These are phyloP conservation scores for Nysson spinosus DNA, from an alignment of 2,888 invertebrate species.

Conservation along the genomic window DNA sequence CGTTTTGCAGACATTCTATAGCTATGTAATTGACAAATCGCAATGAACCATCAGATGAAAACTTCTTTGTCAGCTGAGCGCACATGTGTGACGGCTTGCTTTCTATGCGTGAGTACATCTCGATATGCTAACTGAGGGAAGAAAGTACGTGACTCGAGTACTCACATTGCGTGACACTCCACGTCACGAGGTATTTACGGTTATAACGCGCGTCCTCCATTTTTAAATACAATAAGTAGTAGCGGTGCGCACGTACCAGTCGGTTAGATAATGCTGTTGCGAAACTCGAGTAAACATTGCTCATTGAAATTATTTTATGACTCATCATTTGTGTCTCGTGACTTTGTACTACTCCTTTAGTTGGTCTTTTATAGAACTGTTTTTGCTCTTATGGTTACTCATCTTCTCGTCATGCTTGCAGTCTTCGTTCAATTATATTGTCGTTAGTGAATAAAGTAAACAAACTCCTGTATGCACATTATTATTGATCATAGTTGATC, in stretches of 20 bases:
- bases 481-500: too few species aligned
- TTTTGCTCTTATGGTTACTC: background rate
- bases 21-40: constrained; percentile 39
- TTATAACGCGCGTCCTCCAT: constrained; percentile 28
- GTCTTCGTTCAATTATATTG: too few species aligned
- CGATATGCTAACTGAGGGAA: constrained; percentile 1
- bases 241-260: constrained; percentile 16
- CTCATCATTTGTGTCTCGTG: constrained; percentile 15
- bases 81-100: constrained; percentile 4
- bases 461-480: too few species aligned
- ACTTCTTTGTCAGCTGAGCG: constrained; percentile 7
- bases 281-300: constrained; percentile 13
- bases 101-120: constrained; percentile 2
- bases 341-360: background rate
- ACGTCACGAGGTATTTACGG: constrained; percentile 27
- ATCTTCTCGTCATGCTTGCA: too few species aligned
- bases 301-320: constrained; percentile 22
- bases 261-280: constrained; percentile 31
- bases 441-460: too few species aligned
- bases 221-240: constrained; percentile 39
- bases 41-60: constrained; percentile 26
- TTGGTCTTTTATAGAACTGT: background rate
- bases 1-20: constrained; percentile 14
- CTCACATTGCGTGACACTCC: constrained; percentile 37
- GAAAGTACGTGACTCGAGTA: constrained; percentile 39